Percentiles rank a stretch among this genome's conserved stretches.
Evolutionary conservation across 2,113 vertebrate species (phyloP).

Genomic region (Cyphomyrus plagiostoma): DNA sequence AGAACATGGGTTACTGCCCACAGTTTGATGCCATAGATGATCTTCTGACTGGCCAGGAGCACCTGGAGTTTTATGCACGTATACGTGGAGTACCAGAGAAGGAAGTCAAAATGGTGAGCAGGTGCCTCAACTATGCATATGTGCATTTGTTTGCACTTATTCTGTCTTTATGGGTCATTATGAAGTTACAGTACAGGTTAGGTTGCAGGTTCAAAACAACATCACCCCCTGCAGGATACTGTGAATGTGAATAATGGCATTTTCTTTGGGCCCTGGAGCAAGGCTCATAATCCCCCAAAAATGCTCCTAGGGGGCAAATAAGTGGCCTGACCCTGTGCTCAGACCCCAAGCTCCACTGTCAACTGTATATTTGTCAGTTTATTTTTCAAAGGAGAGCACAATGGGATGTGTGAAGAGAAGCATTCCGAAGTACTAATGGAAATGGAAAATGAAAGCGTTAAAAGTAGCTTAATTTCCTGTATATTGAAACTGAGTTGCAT

Average conservation of each 20-base stretch:
- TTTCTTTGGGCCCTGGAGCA: background rate
- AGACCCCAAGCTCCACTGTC: background rate
- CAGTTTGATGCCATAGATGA: slow-evolving; percentile 90
- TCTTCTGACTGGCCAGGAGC: slow-evolving; percentile 81
- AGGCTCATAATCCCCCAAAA: background rate
- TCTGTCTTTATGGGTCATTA: background rate
- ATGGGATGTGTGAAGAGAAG: background rate
- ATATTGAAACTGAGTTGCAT: background rate
- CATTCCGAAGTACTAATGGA: background rate
- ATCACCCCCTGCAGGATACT: background rate
- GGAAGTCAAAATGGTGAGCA: slow-evolving; percentile 81
- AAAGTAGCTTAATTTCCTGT: background rate
- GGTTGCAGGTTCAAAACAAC: background rate
- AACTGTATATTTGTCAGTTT: background rate
- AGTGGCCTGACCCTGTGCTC: background rate
- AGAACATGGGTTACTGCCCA: slow-evolving; percentile 91
- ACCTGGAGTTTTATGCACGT: slow-evolving; percentile 86
- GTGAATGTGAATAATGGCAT: background rate
- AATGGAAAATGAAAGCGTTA: background rate
- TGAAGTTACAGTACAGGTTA: background rate
- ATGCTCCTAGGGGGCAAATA: background rate
- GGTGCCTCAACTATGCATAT: background rate
- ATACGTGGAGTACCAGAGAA: slow-evolving; percentile 84
- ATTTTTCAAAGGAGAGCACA: background rate
- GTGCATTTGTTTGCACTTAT: background rate